Base-by-base conservation (phyloP, 2,888 invertebrate species). In the Ganaspis brasiliensis region DNA sequence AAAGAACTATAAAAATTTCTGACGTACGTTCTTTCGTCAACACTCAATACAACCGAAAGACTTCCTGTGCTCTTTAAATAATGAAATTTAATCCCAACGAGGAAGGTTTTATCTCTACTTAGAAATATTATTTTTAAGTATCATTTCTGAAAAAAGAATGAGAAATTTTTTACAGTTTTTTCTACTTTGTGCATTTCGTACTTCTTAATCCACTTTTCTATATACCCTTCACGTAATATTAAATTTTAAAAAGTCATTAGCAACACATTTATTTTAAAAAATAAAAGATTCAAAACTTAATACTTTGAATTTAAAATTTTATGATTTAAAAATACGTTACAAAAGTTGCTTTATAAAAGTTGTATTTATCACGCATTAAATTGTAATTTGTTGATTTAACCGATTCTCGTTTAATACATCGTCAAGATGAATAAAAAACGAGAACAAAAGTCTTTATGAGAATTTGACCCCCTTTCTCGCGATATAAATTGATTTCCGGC, bases 21-120 rank as follows among this genome's bases (percentile, higher is more conserved):
- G 56, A 56, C 56, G 56, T 56, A 56, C 26, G 12, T 56, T 56
- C 56, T 56, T 56, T 56, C 24, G 56, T 26, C 24, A 56, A 24
- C 1, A 8, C 3, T 52, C 19, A 9, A 16, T 56, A 26, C 56
- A 56, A 56, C 56, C 2, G 24, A 56, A 56, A 56, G 56, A 26
- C 24, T 56, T 56, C 12, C 12, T 56, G 2, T 56, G 26, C 24
- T 56, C 24, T 21, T 56, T 56, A 21, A 24, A 24, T 56, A 56
- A 56, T 56, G 56, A 26, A 56, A 56, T 56, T 56, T 56, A 56
- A 56, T 56, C 56, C 26, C 12, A 24, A 56, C 21, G 6, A 56
- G 10, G 26, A 19, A 52, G 52, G 52, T 52, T 16, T 52, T n/a
- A n/a, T 52, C 52, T 19, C 19, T 52, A 19, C 19, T 52, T 52